phyloP scores from a whole-genome alignment of 2,797 vertebrate species.

The Myiothlypis coronata region DNA sequence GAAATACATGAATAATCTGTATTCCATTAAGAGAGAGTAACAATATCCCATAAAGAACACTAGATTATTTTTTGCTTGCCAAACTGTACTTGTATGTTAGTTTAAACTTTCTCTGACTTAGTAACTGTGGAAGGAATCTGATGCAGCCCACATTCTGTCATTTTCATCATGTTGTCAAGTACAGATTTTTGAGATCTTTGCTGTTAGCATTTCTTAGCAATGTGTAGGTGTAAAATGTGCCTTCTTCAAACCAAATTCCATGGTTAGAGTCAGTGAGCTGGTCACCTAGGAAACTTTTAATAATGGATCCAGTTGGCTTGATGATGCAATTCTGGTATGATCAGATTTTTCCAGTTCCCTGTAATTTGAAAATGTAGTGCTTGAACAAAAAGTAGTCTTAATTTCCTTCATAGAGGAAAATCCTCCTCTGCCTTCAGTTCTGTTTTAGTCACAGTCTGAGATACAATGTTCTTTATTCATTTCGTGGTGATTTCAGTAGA shows the following conservation, averaged over 20 bases:
- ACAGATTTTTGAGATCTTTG: background rate
- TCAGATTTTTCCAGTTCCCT: slow-evolving; percentile 22
- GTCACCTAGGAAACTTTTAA: slow-evolving; percentile 3
- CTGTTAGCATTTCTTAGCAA: slow-evolving; percentile 8
- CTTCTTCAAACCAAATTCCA: background rate
- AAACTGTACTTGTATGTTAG: background rate
- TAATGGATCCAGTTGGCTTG: background rate
- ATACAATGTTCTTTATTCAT: background rate
- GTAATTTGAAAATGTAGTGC: background rate
- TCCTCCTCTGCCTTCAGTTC: background rate
- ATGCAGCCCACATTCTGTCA: background rate
- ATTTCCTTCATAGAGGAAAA: background rate
- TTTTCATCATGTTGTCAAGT: background rate
- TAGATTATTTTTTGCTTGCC: background rate
- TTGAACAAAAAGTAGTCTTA: background rate
- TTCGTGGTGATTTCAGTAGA: background rate
- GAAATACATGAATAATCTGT: background rate
- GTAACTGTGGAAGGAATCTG: slow-evolving; percentile 7
- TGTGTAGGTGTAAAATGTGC: slow-evolving; percentile 24
- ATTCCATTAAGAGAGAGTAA: background rate
- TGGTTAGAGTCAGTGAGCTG: background rate
- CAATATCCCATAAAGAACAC: background rate
- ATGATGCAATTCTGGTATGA: background rate
- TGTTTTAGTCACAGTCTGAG: background rate
- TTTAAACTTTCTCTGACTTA: slow-evolving; percentile 25